Percentiles rank a stretch among this genome's conserved stretches.
These are phyloP conservation scores for Habrosyne pyritoides DNA, from an alignment of 2,888 invertebrate genomes.

Conservation along the genomic window DNA sequence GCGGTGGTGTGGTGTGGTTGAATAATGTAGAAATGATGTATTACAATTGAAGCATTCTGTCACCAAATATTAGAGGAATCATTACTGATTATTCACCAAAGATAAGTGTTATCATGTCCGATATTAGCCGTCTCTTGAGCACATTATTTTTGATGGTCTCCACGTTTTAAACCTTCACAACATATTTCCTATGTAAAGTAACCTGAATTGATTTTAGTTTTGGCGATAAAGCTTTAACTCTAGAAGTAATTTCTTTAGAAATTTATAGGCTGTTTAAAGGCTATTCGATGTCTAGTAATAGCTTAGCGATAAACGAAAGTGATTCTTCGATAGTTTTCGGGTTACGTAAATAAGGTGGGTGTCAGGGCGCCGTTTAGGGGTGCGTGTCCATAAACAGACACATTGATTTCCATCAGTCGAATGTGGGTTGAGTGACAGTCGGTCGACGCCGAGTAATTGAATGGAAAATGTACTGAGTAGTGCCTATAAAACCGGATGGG, in stretches of 20 bases:
- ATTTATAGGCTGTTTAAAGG: neutral
- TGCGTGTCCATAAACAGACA: slow-evolving; percentile 12
- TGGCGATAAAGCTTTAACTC: neutral
- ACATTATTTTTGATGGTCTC: no score
- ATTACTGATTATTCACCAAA: no score
- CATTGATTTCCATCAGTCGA: slow-evolving; percentile 33
- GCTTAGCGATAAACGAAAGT: slow-evolving; percentile 3
- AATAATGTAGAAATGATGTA: no score
- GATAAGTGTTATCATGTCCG: no score
- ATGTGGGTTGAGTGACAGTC: slow-evolving; percentile 19
- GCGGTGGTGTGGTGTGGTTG: no score
- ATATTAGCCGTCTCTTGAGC: no score
- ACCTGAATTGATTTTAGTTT: neutral
- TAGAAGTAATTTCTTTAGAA: neutral
- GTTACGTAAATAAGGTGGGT: neutral
- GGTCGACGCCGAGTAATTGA: slow-evolving; percentile 28
- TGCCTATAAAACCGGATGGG: neutral
- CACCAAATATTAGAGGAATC: no score
- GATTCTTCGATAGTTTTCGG: slow-evolving; percentile 2
- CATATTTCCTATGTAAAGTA: neutral
- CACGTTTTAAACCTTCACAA: no score
- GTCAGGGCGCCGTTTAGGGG: neutral
- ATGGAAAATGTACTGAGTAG: neutral
- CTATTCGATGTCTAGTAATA: neutral
- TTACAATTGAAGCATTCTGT: no score